phyloP scores from a whole-genome alignment of 2,797 vertebrate species.

The Ctenopoma kingsleyae region DNA sequence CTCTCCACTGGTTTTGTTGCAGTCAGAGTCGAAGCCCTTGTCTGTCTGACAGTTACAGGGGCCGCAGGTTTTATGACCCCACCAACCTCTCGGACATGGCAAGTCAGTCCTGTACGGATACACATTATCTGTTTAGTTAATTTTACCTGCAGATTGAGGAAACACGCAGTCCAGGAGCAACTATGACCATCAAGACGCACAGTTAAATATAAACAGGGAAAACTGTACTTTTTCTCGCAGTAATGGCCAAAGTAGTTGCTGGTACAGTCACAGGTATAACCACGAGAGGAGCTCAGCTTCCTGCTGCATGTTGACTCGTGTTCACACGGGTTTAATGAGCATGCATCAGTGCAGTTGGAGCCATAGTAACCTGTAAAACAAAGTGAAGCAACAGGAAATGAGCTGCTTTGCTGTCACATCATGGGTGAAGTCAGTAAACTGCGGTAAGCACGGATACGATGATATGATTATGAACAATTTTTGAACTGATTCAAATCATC shows the following conservation, averaged over 20 bases:
- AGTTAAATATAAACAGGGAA: background rate
- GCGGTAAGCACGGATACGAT: background rate
- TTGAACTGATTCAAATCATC: too few species aligned
- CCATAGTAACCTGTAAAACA: slow-evolving; percentile 89
- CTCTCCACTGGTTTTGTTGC: slow-evolving; percentile 95
- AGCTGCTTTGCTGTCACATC: background rate
- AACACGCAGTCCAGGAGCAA: background rate
- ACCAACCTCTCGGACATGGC: slow-evolving; percentile 95
- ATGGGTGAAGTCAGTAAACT: background rate
- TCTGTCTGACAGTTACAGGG: slow-evolving; percentile 91
- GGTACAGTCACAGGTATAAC: slow-evolving; percentile 92
- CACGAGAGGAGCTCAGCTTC: slow-evolving; percentile 82
- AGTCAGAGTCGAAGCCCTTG: slow-evolving; percentile 93
- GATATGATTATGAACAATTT: background rate
- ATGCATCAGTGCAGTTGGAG: slow-evolving; percentile 89
- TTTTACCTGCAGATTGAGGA: background rate
- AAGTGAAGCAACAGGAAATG: background rate
- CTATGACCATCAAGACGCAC: background rate
- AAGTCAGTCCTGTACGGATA: slow-evolving; percentile 83
- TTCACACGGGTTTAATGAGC: slow-evolving; percentile 92
- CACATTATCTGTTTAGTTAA: background rate
- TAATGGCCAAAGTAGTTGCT: slow-evolving; percentile 91
- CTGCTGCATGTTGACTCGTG: slow-evolving; percentile 88
- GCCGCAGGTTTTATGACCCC: slow-evolving; percentile 95
- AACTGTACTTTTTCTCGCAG: slow-evolving; percentile 91